A percentile compares a stretch with the other conserved stretches of the same genome.
Conservation (phyloP, 2,113 vertebrate species). For the Hoplias malabaricus region DNA sequence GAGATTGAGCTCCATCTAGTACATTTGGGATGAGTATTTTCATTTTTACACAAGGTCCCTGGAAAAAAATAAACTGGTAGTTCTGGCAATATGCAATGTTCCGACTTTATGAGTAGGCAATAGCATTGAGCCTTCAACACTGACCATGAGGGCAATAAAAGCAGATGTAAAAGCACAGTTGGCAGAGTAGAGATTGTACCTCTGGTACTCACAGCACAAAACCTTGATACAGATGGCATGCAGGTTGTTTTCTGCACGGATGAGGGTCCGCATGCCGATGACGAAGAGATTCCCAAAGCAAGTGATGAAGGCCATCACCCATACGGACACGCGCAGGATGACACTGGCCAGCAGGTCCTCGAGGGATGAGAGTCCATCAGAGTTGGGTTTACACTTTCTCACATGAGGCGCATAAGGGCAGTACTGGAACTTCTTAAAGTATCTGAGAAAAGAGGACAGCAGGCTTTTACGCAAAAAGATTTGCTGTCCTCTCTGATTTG, state of each 20-base stretch:
- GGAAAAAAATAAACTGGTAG: no score
- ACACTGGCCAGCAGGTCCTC: slow-evolving; percentile 83
- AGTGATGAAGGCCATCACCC: slow-evolving; percentile 84
- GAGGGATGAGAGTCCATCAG: slow-evolving; percentile 83
- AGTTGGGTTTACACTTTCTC: slow-evolving; percentile 80
- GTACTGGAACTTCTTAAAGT: slow-evolving; percentile 84
- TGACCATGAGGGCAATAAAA: background rate
- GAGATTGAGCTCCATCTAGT: no score
- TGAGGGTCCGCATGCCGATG: slow-evolving; percentile 82
- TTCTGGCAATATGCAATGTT: no score
- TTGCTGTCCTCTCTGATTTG: no score
- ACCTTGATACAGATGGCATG: slow-evolving; percentile 84
- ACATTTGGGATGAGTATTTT: no score
- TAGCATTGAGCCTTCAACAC: background rate
- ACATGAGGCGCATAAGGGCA: slow-evolving; percentile 82
- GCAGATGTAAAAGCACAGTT: background rate
- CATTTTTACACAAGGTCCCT: no score
- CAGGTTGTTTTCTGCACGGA: slow-evolving; percentile 81
- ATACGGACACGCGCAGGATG: slow-evolving; percentile 81
- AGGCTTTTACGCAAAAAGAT: no score
- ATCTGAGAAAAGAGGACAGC: slow-evolving; percentile 75
- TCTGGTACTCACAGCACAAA: slow-evolving; percentile 77
- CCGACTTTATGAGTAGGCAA: no score
- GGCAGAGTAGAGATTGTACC: background rate
- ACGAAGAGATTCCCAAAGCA: slow-evolving; percentile 85